Base-by-base conservation (phyloP, 2,888 invertebrate genomes). In the Caenorhabditis virilis region DNA sequence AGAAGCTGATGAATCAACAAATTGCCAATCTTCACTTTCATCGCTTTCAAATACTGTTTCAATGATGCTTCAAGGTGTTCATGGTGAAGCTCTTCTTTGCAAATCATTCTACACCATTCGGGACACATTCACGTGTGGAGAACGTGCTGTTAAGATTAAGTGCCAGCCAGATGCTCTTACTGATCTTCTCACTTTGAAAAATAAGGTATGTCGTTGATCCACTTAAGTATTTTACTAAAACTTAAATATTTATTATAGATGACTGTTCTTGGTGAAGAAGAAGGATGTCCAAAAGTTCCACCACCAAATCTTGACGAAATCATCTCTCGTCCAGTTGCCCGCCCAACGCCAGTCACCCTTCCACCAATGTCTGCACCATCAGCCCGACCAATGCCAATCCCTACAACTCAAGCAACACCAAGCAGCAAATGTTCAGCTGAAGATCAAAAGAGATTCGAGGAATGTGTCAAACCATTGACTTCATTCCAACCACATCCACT, bases 401-500 rank as follows among this genome's bases (percentile, higher is more conserved):
- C 74, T 22, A 46, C 50, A 11, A 25, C 65, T 1, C 52, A 61
- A 11, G 45, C 61, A 1, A 53, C 65, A 18, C 47, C 74, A 35
- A 35, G 66, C 16, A 23, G 66, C n/a, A 57, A 41, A 18, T 80
- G 79, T 43, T 51, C 72, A 7, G 51, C 68, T 9, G 74, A 75
- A 27, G 73, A 77, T 42, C 79, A 79, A 41, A 72, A 75, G 60
- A 58, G 66, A 53, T 79, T 76, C 70, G 72, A 76, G 47, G 69
- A 69, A 39, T 79, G 79, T 43, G 79, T 80, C n/a, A 74, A 77
- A 30, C 78, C 79, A 11, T 47, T 80, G 25, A 81, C 79, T 16
- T 65, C 72, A 11, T 81, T 76, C 68, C 78, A 80, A 48, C 80
- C 80, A 1, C 80, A 80, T 57, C 80, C 80, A 23, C 63, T 80